These are phyloP conservation scores for Saiga tatarica DNA, from an alignment of 2,113 vertebrate species.

Conservation along the genomic window DNA sequence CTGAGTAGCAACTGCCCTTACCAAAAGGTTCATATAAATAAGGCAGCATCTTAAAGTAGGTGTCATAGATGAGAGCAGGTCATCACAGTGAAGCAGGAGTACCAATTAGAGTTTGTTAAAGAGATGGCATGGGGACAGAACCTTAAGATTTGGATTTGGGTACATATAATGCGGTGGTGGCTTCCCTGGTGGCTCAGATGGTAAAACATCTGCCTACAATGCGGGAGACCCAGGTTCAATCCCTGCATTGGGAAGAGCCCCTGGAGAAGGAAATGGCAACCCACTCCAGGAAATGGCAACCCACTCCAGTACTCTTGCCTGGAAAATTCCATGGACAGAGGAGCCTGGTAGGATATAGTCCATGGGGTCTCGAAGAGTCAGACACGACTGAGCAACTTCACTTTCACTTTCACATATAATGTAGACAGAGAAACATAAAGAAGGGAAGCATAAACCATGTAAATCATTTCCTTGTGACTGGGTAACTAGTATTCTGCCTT, in stretches of 20 bases:
- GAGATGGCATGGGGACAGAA: neutral
- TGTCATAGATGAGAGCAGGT: neutral
- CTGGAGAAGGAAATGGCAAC: too few species aligned
- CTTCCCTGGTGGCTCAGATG: too few species aligned
- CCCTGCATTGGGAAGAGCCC: too few species aligned
- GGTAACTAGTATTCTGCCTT: neutral
- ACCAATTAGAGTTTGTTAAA: neutral
- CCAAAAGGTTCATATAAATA: neutral
- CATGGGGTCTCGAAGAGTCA: too few species aligned
- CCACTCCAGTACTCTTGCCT: too few species aligned
- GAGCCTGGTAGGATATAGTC: too few species aligned
- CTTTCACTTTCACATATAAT: too few species aligned
- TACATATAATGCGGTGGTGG: neutral
- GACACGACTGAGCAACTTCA: too few species aligned
- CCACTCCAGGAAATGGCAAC: too few species aligned
- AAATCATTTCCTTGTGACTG: neutral
- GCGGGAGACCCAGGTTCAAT: too few species aligned
- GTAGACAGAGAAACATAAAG: neutral
- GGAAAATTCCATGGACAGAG: too few species aligned
- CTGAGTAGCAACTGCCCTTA: neutral
- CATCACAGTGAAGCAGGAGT: neutral
- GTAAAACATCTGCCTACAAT: too few species aligned
- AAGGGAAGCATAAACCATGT: neutral
- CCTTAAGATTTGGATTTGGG: neutral
- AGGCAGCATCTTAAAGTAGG: neutral